Evolutionary conservation across 2,113 vertebrate genomes (phyloP).

Genomic region (Brachirus orientalis): DNA sequence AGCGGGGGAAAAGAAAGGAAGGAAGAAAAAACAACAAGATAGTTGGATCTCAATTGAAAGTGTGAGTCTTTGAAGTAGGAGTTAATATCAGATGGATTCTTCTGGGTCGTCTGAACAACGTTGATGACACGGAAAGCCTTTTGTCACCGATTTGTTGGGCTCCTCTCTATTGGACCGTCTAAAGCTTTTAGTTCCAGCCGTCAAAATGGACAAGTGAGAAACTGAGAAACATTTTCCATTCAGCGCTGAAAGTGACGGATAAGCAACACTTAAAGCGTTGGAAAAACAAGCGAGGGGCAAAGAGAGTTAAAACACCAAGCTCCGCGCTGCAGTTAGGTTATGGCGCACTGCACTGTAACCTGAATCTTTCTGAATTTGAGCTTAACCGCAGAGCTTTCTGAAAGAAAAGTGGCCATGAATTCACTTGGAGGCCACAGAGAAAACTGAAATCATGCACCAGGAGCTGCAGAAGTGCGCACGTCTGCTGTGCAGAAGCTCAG

Average conservation of each 20-base stretch:
- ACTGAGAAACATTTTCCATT: conserved; percentile 65
- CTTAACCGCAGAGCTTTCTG: conserved; percentile 21
- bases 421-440: conserved; percentile 9
- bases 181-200: conserved; percentile 83
- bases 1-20: too few relatives aligned
- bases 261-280: conserved; percentile 39
- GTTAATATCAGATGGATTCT: conserved; percentile 98
- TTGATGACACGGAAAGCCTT: conserved; percentile 96
- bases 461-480: background rate
- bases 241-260: conserved; percentile 38
- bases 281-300: conserved; percentile 3
- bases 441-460: conserved; percentile 4
- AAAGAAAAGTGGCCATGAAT: conserved; percentile 25
- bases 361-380: conserved; percentile 15
- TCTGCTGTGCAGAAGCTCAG: conserved; percentile 8
- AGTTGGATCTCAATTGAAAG: conserved; percentile 95
- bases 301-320: conserved; percentile 25
- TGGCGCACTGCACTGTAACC: background rate
- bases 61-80: conserved; percentile 96
- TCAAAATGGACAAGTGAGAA: conserved; percentile 85
- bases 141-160: conserved; percentile 95
- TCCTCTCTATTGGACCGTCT: conserved; percentile 90
- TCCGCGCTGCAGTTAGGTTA: conserved; percentile 1
- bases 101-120: conserved; percentile 95
- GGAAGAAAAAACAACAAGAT: conserved; percentile 83